Conservation (phyloP, 2,888 invertebrate genomes). For the Busseola fusca region DNA sequence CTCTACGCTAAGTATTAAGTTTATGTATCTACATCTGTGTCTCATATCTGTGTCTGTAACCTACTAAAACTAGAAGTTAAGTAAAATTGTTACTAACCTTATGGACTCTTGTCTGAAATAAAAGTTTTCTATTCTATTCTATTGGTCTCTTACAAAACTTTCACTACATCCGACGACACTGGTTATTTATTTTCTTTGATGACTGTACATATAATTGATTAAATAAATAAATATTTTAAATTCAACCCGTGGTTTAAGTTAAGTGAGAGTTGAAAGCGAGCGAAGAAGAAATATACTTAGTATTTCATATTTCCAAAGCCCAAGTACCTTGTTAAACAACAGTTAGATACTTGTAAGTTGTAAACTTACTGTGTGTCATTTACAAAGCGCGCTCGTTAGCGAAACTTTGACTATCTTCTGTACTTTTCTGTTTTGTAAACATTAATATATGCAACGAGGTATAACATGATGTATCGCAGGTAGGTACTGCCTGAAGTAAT, state of each 20-base stretch:
- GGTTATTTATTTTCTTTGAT: no score
- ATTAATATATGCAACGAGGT: background rate
- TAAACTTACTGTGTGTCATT: conserved; percentile 25
- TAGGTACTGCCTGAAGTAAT: background rate
- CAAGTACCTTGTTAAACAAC: conserved; percentile 33
- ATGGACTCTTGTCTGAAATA: no score
- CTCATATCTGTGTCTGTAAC: no score
- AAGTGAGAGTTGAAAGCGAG: background rate
- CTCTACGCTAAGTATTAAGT: no score
- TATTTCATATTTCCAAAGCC: conserved; percentile 7
- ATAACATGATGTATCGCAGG: background rate
- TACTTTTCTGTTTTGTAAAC: conserved; percentile 23
- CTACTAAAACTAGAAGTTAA: no score
- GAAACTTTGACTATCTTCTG: conserved; percentile 28
- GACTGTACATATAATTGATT: no score
- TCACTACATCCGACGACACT: no score
- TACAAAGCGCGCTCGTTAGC: conserved; percentile 32
- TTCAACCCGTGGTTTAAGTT: background rate
- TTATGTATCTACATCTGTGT: no score
- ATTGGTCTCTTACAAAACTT: no score
- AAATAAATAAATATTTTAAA: background rate
- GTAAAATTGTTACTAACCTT: no score
- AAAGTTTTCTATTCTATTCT: no score
- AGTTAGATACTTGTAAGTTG: conserved; percentile 26
- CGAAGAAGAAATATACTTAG: background rate